Evolutionary conservation across 2,797 vertebrate genomes (phyloP).

Genomic region (Poeciliopsis infans): DNA sequence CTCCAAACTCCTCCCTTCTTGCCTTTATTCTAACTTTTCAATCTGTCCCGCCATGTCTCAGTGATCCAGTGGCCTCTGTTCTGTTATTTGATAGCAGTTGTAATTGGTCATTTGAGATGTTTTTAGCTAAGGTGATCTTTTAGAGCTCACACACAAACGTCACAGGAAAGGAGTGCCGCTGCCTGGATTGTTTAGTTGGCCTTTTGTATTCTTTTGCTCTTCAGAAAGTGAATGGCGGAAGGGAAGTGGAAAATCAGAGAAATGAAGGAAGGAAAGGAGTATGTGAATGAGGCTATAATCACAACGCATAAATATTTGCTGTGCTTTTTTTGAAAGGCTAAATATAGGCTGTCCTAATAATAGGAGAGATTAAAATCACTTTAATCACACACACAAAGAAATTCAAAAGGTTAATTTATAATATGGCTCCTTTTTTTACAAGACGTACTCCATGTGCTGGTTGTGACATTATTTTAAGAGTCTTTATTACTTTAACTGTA

Average conservation of each 20-base stretch:
- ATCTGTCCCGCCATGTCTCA: background rate
- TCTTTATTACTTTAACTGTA: background rate
- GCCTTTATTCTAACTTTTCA: background rate
- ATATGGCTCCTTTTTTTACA: background rate
- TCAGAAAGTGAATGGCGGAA: conserved; percentile 36
- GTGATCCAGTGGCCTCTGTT: conserved; percentile 30
- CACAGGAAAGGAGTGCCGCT: conserved; percentile 68
- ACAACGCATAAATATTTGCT: conserved; percentile 22
- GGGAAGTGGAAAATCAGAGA: conserved; percentile 43
- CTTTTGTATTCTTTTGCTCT: conserved; percentile 60
- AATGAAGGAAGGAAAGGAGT: conserved; percentile 61
- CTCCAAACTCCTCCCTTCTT: background rate
- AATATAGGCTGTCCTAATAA: conserved; percentile 41
- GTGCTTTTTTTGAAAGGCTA: conserved; percentile 26
- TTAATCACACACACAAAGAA: background rate
- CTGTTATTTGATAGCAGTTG: conserved; percentile 44
- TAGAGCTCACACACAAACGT: conserved; percentile 23
- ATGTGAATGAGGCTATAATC: conserved; percentile 32
- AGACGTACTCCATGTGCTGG: background rate
- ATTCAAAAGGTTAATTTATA: background rate
- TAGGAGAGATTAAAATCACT: background rate
- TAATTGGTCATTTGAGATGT: conserved; percentile 48
- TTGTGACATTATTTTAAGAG: background rate
- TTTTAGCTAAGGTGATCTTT: conserved; percentile 51
- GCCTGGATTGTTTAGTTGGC: conserved; percentile 60